These are phyloP conservation scores for Mergus octosetaceus DNA, from an alignment of 2,797 vertebrate genomes.

Conservation along the genomic window DNA sequence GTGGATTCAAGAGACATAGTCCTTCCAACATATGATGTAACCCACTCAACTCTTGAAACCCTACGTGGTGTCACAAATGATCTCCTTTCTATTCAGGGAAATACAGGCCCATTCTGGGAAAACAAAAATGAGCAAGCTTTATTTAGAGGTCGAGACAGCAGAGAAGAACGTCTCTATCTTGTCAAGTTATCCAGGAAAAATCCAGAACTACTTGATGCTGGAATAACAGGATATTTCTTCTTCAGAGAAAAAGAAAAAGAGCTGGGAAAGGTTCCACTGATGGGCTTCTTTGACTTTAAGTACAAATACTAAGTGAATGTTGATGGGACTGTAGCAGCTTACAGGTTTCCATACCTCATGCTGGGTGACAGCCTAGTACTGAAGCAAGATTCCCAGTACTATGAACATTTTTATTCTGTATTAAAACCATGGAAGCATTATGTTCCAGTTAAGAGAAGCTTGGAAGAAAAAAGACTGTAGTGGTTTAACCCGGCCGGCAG, in stretches of 20 bases:
- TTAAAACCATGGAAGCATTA: too few species aligned
- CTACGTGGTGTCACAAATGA: conserved; percentile 93
- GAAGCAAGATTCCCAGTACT: too few species aligned
- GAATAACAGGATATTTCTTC: conserved; percentile 96
- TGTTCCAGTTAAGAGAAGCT: too few species aligned
- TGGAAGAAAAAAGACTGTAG: too few species aligned
- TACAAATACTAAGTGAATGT: too few species aligned
- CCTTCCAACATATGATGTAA: conserved; percentile 93
- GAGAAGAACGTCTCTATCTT: conserved; percentile 89
- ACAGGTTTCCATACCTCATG: too few species aligned
- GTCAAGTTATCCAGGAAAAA: conserved; percentile 85
- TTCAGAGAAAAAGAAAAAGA: conserved; percentile 91
- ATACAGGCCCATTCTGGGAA: conserved; percentile 89
- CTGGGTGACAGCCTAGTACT: too few species aligned
- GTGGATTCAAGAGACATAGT: conserved; percentile 87
- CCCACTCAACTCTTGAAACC: conserved; percentile 91
- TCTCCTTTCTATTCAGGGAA: conserved; percentile 92
- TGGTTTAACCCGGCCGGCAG: too few species aligned
- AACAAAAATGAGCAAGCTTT: conserved; percentile 90
- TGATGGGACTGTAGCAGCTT: too few species aligned
- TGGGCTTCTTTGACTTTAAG: conserved; percentile 97
- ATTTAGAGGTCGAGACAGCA: conserved; percentile 92
- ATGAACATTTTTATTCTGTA: too few species aligned
- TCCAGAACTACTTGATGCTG: conserved; percentile 90
- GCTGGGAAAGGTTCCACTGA: conserved; percentile 85